These are phyloP conservation scores for Penaeus monodon DNA, from an alignment of 2,888 invertebrate species.

Conservation along the genomic window DNA sequence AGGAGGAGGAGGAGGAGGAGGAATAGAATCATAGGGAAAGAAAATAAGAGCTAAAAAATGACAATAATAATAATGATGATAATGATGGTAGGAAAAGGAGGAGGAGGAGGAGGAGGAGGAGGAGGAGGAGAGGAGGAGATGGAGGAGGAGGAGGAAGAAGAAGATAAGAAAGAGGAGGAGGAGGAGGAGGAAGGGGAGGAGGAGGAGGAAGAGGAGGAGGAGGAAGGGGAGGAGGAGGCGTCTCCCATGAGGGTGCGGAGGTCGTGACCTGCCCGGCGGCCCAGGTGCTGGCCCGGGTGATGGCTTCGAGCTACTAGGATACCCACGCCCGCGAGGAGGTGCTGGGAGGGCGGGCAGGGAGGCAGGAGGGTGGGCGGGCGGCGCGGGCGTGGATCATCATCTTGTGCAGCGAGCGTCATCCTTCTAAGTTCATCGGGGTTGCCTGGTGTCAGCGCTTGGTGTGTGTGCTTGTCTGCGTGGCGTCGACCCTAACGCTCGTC, in stretches of 20 bases:
- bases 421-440: too few species aligned
- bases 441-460: too few species aligned
- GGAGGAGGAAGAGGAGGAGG: constrained; percentile 5
- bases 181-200: neutral
- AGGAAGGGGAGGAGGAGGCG: constrained; percentile 27
- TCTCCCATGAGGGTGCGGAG: neutral
- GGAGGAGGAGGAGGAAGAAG: neutral
- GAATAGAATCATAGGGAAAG: too few species aligned
- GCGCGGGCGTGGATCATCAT: too few species aligned
- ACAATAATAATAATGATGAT: too few species aligned
- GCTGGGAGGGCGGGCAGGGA: neutral
- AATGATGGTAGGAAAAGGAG: too few species aligned
- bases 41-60: too few species aligned
- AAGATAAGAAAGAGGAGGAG: neutral
- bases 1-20: neutral
- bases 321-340: neutral
- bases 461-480: too few species aligned
- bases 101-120: constrained; percentile 3
- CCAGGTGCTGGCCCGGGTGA: constrained; percentile 1
- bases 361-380: too few species aligned
- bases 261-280: neutral
- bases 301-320: constrained; percentile 12
- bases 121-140: neutral
- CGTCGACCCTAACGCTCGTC: too few species aligned
- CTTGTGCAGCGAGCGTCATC: too few species aligned